phyloP scores from a whole-genome alignment of 2,797 vertebrate species.

The Nyctibius grandis region DNA sequence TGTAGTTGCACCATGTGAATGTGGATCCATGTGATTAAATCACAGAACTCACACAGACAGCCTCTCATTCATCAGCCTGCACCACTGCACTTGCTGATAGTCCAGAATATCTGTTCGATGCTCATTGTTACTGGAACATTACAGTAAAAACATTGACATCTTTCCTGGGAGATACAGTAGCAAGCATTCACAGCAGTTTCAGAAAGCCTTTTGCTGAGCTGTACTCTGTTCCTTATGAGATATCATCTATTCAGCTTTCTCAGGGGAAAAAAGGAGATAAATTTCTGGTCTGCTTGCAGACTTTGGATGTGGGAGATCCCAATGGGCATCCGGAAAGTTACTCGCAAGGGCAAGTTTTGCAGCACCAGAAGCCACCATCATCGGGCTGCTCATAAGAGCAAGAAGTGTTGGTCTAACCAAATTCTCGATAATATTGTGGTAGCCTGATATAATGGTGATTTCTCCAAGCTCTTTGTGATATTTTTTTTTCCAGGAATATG shows the following conservation, averaged over 20 bases:
- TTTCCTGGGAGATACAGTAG: not conserved
- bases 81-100: not conserved
- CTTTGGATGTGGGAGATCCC: not conserved
- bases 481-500: not conserved
- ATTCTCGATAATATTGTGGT: not conserved
- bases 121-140: not conserved
- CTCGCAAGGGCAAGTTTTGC: not conserved
- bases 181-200: not conserved
- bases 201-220: not conserved
- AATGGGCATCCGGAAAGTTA: not conserved
- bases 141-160: not conserved
- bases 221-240: not conserved
- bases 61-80: not conserved
- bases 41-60: not conserved
- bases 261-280: not conserved
- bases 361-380: not conserved
- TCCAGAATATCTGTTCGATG: not conserved
- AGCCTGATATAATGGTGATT: not conserved
- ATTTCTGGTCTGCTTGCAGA: not conserved
- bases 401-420: not conserved
- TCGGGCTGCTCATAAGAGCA: not conserved
- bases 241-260: not conserved
- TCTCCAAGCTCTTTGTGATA: not conserved
- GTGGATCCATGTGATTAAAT: not conserved
- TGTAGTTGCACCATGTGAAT: rapidly evolving